A percentile compares a stretch with the other conserved stretches of the same genome.
Evolutionary conservation across 2,113 vertebrate species (phyloP).

Genomic region (Strix aluco): DNA sequence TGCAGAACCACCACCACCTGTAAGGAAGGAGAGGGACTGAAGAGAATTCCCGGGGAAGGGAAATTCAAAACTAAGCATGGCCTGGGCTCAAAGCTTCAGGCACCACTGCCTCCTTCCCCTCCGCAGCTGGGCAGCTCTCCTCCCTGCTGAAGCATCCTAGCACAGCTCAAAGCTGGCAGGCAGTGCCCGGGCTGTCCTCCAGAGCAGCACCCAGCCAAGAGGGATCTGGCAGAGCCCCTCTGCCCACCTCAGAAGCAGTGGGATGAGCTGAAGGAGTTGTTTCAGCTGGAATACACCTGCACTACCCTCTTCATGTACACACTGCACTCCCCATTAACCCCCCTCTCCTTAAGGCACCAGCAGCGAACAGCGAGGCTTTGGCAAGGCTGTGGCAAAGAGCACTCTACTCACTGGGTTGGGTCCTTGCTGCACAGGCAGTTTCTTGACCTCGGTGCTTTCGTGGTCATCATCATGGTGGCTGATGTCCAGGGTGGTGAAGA

Average conservation of each 20-base stretch:
- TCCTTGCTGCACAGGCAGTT: conserved; percentile 86
- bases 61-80: background rate
- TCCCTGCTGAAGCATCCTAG: background rate
- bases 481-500: conserved; percentile 96
- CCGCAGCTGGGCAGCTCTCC: background rate
- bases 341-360: background rate
- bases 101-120: background rate
- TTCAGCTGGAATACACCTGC: background rate
- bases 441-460: conserved; percentile 88
- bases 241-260: background rate
- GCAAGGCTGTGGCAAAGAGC: background rate
- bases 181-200: background rate
- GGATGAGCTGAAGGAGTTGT: background rate
- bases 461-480: conserved; percentile 96
- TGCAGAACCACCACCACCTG: conserved; percentile 98
- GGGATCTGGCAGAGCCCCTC: background rate
- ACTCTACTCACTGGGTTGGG: conserved; percentile 91
- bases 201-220: background rate
- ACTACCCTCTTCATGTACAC: background rate
- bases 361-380: background rate
- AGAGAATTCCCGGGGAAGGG: background rate
- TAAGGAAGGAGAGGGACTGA: background rate
- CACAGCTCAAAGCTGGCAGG: background rate
- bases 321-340: background rate
- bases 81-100: background rate